These are phyloP conservation scores for Clivina fossor DNA, from an alignment of 2,888 invertebrate genomes.

Conservation along the genomic window DNA sequence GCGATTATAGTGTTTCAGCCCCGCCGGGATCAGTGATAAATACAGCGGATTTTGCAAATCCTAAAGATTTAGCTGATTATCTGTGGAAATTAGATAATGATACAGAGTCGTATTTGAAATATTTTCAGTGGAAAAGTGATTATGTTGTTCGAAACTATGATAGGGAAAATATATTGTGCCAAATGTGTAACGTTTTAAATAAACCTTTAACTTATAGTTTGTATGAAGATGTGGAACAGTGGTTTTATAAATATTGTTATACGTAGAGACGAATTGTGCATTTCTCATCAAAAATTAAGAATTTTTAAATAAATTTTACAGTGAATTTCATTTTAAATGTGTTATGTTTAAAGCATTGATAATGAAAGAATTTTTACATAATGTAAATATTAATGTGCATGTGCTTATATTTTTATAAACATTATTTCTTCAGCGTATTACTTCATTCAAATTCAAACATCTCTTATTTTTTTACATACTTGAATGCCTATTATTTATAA, in stretches of 20 bases:
- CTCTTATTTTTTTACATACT: too few relatives aligned
- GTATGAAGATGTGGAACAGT: conserved; percentile 40
- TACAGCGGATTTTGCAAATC: conserved; percentile 30
- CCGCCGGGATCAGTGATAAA: conserved; percentile 38
- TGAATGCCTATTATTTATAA: too few relatives aligned
- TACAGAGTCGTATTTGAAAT: conserved; percentile 33
- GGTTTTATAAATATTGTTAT: conserved; percentile 40
- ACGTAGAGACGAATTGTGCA: too few relatives aligned
- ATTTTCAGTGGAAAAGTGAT: conserved; percentile 38
- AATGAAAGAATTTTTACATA: too few relatives aligned
- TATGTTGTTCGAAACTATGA: conserved; percentile 18
- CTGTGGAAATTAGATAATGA: conserved; percentile 33
- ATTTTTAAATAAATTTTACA: too few relatives aligned
- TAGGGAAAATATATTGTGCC: conserved; percentile 13
- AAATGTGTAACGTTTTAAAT: conserved; percentile 37
- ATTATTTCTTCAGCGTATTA: too few relatives aligned
- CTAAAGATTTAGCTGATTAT: conserved; percentile 34
- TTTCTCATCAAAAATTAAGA: too few relatives aligned
- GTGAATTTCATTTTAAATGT: too few relatives aligned
- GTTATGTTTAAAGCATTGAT: too few relatives aligned
- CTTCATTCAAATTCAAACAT: too few relatives aligned
- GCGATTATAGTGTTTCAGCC: conserved; percentile 30
- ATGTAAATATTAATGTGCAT: too few relatives aligned
- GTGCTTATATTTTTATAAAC: too few relatives aligned
- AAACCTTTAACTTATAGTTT: conserved; percentile 37